Percentiles rank a stretch among this genome's conserved stretches.
These are phyloP conservation scores for Chelonoidis abingdonii DNA, from an alignment of 2,113 vertebrate genomes.

Conservation along the genomic window DNA sequence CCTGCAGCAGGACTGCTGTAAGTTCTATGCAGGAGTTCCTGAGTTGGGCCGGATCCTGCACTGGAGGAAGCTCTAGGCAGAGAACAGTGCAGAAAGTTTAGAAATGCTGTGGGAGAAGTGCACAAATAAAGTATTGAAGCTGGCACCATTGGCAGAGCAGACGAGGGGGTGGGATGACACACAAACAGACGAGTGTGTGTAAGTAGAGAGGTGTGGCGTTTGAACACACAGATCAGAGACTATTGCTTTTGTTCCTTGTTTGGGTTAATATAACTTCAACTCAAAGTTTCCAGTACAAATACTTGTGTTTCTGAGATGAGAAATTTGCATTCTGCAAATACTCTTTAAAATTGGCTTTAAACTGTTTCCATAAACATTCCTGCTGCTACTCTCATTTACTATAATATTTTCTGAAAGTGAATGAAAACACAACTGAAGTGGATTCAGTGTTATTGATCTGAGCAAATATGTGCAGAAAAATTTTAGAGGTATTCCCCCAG, in stretches of 20 bases:
- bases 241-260: not conserved
- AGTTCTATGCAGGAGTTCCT: constrained; percentile 8
- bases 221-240: not conserved
- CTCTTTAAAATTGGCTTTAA: constrained; percentile 32
- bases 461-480: not conserved
- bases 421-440: constrained; percentile 31
- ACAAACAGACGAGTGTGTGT: not conserved
- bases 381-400: constrained; percentile 9
- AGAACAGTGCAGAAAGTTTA: constrained; percentile 34
- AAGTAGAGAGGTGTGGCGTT: not conserved
- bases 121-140: constrained; percentile 40
- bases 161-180: not conserved
- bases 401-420: constrained; percentile 36
- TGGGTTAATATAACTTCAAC: not conserved
- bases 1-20: not conserved
- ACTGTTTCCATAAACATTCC: constrained; percentile 47
- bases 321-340: constrained; percentile 38
- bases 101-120: not conserved
- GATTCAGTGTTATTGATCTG: constrained; percentile 30
- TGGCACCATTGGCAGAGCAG: not conserved
- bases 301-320: constrained; percentile 34
- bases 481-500: constrained; percentile 22
- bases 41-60: not conserved
- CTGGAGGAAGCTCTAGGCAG: constrained; percentile 41
- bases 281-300: not conserved